Conservation (phyloP, 2,113 vertebrate genomes). For the Mormyrus lacerda region DNA sequence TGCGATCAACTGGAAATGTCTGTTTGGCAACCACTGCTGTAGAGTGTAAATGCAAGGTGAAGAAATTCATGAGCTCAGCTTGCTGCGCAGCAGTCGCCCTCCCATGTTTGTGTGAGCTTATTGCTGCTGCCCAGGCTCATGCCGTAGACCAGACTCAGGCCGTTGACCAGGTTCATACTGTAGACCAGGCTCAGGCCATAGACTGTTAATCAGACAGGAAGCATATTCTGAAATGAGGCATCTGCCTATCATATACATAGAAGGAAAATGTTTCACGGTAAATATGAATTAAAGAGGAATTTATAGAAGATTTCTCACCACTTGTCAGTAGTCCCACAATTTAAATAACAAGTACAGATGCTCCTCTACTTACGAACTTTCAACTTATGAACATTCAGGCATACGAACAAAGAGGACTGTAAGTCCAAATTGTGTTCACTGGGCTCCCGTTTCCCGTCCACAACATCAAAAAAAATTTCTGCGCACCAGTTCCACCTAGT, state of each 20-base stretch:
- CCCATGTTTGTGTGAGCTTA: neutral
- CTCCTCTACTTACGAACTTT: too few species aligned
- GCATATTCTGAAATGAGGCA: neutral
- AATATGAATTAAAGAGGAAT: neutral
- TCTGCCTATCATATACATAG: neutral
- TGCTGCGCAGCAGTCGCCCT: neutral
- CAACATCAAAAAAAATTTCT: too few species aligned
- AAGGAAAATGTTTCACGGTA: neutral
- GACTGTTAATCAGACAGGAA: neutral
- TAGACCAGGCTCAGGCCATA: neutral
- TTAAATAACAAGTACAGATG: neutral
- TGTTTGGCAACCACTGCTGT: neutral
- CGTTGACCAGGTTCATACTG: too few species aligned
- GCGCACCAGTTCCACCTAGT: too few species aligned
- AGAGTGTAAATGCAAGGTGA: neutral
- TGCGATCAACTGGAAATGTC: neutral
- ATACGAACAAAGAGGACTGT: too few species aligned
- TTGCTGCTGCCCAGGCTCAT: neutral
- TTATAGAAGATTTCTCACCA: neutral
- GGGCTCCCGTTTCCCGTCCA: too few species aligned
- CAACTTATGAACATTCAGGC: too few species aligned
- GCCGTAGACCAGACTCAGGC: too few species aligned
- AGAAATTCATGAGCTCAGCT: neutral
- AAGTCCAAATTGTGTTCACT: too few species aligned
- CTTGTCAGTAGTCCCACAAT: neutral